Evolutionary conservation across 2,888 invertebrate species (phyloP), one percentile per base, ranked within the genome.

Genomic region (Hirtodrosophila alboralis): DNA sequence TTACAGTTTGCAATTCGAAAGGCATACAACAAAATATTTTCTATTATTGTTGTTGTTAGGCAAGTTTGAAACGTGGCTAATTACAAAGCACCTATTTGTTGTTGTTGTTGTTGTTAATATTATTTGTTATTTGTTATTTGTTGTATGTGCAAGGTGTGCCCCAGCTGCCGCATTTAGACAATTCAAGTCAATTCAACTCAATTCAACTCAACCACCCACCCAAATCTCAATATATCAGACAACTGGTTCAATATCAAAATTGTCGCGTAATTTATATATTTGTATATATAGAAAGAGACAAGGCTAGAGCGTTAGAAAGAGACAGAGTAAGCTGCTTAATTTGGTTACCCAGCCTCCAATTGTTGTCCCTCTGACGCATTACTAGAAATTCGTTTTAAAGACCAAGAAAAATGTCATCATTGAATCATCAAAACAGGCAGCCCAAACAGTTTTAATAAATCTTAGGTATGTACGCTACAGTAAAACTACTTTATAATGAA

Each of bases 1-100:
- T 84, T 80, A 52, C 43, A 71, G 51, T 64, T 73, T 68, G 64
- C 59, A 52, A 84, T 81, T 81, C 54, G 81, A 85, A 81, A 85
- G 85, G 85, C 80, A 44, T 33, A 65, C 56, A 51, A 34, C 37
- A 33, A 43, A 62, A 53, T 70, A 70, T 64, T 71, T 71, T 70
- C 53, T 61, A 48, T 36, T 37, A 40, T 49, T 53, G 36, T 52
- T 59, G 28, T 48, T 60, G 43, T 66, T 65, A 69, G 52, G 60
- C 60, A 61, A 77, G 0, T 70, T 73, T 70, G 60, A 74, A 80
- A 67, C 61, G 76, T 83, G 64, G 80, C 83, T 83, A 73, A 84
- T 81, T 84, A 74, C 78, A 67, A 66, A 67, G 60, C 58, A 30
- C 26, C 38, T 31, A 26, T 30, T n/a, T 43, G 34, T n/a, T 14